Conservation (phyloP, 2,797 vertebrate species). For the Lindbergichthys nudifrons region DNA sequence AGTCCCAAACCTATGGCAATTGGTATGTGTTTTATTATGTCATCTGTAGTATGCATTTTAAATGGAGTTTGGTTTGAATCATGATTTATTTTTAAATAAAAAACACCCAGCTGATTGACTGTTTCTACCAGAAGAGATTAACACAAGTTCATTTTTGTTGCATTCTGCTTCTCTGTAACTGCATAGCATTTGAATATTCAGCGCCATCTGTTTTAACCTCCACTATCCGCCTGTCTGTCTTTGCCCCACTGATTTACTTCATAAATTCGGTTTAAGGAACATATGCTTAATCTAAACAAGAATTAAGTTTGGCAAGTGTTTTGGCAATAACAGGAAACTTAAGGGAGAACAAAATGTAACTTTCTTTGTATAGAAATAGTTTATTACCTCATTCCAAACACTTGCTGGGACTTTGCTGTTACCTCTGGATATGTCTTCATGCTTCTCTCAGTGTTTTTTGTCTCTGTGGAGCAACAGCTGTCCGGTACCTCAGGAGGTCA, state of each 20-base stretch:
- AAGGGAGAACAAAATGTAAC: neutral
- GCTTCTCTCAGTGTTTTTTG: neutral
- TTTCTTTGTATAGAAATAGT: neutral
- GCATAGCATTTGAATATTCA: conserved; percentile 50
- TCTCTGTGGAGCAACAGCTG: neutral
- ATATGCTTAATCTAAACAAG: conserved; percentile 1
- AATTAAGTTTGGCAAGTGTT: neutral
- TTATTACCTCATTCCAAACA: neutral
- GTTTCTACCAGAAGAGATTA: conserved; percentile 7
- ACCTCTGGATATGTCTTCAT: neutral
- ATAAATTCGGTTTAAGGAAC: neutral
- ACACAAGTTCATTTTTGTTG: conserved; percentile 16
- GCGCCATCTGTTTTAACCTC: conserved; percentile 43
- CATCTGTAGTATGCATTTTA: neutral
- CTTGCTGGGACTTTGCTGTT: neutral
- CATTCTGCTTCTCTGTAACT: conserved; percentile 27
- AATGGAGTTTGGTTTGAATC: neutral
- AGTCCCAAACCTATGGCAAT: neutral
- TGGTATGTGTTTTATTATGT: neutral
- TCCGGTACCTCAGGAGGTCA: conserved; percentile 35
- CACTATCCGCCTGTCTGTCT: neutral
- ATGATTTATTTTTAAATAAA: neutral
- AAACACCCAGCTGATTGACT: conserved; percentile 34
- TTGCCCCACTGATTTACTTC: conserved; percentile 3
- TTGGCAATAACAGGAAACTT: neutral